Conservation (phyloP, 2,113 vertebrate species). For the Manacus vitellinus region DNA sequence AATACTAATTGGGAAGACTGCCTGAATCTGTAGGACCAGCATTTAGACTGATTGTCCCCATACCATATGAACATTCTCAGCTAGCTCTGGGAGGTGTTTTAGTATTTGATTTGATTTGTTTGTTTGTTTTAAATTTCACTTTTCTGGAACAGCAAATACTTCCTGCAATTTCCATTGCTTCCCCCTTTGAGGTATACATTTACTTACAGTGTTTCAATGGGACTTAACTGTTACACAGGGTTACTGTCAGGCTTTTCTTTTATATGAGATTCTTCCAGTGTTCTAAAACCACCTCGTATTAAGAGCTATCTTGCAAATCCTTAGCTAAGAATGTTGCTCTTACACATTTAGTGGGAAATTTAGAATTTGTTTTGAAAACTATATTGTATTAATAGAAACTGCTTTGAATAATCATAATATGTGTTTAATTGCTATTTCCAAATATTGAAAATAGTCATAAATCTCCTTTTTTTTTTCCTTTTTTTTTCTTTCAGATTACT, state of each 20-base stretch:
- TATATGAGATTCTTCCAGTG: not conserved
- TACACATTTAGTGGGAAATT: not conserved
- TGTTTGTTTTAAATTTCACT: not conserved
- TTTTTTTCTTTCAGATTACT: constrained; percentile 84
- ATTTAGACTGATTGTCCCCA: not conserved
- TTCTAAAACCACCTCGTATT: not conserved
- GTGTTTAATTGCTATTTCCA: not conserved
- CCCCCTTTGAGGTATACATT: not conserved
- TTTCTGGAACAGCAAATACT: not conserved
- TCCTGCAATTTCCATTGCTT: not conserved
- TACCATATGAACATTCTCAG: not conserved
- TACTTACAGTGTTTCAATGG: not conserved
- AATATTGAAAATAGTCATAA: not conserved
- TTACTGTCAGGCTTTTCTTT: not conserved
- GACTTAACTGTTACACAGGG: not conserved
- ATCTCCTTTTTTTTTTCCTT: not conserved
- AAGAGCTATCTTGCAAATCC: not conserved
- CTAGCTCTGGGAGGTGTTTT: not conserved
- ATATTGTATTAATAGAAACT: not conserved
- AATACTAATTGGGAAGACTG: not conserved
- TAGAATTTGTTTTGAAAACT: not conserved
- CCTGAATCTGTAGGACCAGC: not conserved
- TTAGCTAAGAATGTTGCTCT: not conserved
- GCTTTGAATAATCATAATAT: not conserved
- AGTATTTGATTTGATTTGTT: not conserved